Evolutionary conservation across 2,797 vertebrate species (phyloP).

Genomic region (Schizopygopsis malacanthus): DNA sequence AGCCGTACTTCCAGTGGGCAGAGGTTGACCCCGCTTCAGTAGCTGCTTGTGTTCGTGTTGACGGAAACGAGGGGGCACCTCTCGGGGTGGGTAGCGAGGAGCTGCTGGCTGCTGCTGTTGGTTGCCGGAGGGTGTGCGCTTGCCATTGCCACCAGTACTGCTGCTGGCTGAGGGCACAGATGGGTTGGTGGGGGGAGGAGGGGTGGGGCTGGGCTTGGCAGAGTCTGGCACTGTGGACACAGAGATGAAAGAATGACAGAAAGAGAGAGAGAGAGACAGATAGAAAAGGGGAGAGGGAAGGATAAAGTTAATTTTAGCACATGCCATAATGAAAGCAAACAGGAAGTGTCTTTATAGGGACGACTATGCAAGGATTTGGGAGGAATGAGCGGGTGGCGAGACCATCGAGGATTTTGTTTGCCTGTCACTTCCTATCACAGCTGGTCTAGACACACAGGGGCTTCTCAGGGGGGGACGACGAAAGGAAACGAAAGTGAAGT

Average conservation of each 20-base stretch:
- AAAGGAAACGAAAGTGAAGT: not conserved
- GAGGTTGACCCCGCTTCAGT: slow-evolving; percentile 93
- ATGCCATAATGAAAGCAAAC: slow-evolving; percentile 64
- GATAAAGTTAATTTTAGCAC: slow-evolving; percentile 50
- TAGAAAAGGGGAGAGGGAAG: slow-evolving; percentile 34
- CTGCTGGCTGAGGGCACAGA: slow-evolving; percentile 76
- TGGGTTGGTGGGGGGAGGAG: slow-evolving; percentile 88
- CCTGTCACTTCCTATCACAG: not conserved
- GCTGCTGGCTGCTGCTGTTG: slow-evolving; percentile 82
- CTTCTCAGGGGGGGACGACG: too few species aligned
- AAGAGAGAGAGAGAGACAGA: slow-evolving; percentile 48
- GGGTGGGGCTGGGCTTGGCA: slow-evolving; percentile 89
- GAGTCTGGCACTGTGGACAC: slow-evolving; percentile 90
- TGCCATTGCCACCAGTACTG: slow-evolving; percentile 92
- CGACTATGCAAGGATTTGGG: slow-evolving; percentile 11
- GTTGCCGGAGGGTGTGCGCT: slow-evolving; percentile 82
- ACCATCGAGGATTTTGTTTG: not conserved
- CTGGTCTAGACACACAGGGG: not conserved
- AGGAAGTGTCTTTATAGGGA: slow-evolving; percentile 32
- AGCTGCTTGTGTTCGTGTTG: slow-evolving; percentile 97
- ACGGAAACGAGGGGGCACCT: slow-evolving; percentile 95
- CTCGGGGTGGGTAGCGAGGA: slow-evolving; percentile 90
- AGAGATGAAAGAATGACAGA: slow-evolving; percentile 49
- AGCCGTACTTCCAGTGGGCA: slow-evolving; percentile 78
- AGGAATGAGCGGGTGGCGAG: not conserved